Evolutionary conservation across 1,140 invertebrate species (phyloP), one percentile per base, ranked within the genome.

Genomic region (Plutomurus gul): DNA sequence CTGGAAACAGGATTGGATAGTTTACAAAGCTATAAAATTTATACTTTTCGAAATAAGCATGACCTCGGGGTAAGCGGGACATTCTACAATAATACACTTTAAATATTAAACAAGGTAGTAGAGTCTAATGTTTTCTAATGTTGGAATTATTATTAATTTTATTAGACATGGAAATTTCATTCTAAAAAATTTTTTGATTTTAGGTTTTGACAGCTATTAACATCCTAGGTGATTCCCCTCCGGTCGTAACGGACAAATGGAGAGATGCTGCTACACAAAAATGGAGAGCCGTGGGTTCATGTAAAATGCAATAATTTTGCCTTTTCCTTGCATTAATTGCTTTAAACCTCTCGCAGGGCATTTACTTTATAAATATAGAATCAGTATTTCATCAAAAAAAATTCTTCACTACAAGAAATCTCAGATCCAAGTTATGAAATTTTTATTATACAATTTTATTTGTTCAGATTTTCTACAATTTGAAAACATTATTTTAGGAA

Each of bases 201-300:
- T 20, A 76, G 75, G 25, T 56, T 22, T n/a, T 76, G 6, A 76
- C 75, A 76, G 75, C 75, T 7, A 76, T 76, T 10, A 76, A 76
- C n/a, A 39, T 76, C 20, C 20, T 37, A 33, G 51, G 47, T 8
- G n/a, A n/a, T 1, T 18, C 13, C 20, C 75, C 75, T 18, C 75
- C 75, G 3, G n/a, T 76, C n/a, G 51, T 76, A 2, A 51, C 51
- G 1, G 75, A 76, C 18, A 43, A 39, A 20, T 76, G 75, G 75
- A 60, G 75, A 60, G 49, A 60, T 16, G 49, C 49, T 51, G 47
- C 75, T 7, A 76, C 75, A 4, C 75, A 76, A 37, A 76, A 76
- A 60, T 76, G 46, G 46, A 51, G 47, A 22, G 75, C 20, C 11
- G 47, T 51, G 10, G 37, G 49, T 20, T 47, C 75, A 39, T 76